These are phyloP conservation scores for Orycteropus afer DNA, from an alignment of 2,113 vertebrate species.

Conservation along the genomic window DNA sequence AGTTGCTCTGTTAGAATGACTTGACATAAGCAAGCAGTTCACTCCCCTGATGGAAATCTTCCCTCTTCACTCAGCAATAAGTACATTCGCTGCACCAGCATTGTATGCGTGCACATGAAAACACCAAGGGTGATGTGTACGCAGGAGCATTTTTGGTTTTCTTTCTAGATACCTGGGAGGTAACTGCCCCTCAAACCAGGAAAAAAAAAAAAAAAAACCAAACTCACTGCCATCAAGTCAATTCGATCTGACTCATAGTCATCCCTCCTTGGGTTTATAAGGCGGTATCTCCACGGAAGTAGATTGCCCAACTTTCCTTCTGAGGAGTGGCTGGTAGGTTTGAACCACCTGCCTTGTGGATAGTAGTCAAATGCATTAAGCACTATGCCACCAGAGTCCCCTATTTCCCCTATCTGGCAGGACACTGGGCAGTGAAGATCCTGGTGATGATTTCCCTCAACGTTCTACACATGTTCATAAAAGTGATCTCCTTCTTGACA, in stretches of 20 bases:
- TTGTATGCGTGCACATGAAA: neutral
- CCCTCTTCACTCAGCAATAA: too few relatives aligned
- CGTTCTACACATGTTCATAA: neutral
- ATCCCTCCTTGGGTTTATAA: too few relatives aligned
- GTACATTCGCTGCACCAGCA: too few relatives aligned
- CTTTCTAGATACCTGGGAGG: neutral
- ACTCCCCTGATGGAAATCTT: neutral
- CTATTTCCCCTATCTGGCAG: neutral
- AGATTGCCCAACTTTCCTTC: too few relatives aligned
- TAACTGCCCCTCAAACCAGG: neutral
- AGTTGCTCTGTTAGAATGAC: neutral
- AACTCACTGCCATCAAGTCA: too few relatives aligned
- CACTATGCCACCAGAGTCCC: too few relatives aligned
- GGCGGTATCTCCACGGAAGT: too few relatives aligned
- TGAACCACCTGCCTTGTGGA: too few relatives aligned
- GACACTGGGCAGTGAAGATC: neutral
- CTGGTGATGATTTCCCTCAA: neutral
- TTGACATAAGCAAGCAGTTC: neutral
- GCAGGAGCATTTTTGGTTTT: neutral
- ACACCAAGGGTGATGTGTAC: fast-evolving
- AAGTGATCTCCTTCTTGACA: neutral
- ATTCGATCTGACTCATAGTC: too few relatives aligned
- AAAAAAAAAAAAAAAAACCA: too few relatives aligned
- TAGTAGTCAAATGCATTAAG: too few relatives aligned
- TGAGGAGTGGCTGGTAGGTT: too few relatives aligned